Evolutionary conservation across 2,113 vertebrate species (phyloP).

Genomic region (Coregonus clupeaformis): DNA sequence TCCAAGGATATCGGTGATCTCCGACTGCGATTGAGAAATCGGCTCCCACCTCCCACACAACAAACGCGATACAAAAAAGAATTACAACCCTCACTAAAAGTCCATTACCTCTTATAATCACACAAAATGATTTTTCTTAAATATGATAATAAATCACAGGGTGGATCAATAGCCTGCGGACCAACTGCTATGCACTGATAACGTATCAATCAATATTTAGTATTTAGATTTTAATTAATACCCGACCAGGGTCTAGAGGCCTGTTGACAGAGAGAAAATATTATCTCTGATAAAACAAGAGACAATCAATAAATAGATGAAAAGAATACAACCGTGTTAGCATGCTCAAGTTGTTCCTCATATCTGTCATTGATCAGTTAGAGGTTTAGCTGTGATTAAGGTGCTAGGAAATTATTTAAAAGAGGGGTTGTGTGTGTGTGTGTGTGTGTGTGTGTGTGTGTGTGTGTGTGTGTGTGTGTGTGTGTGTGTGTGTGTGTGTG

Average conservation of each 20-base stretch:
- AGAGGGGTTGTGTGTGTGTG: constrained; percentile 53
- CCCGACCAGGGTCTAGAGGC: constrained; percentile 72
- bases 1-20: constrained; percentile 83
- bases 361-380: constrained; percentile 93
- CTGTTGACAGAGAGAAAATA: constrained; percentile 91
- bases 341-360: constrained; percentile 85
- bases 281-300: constrained; percentile 90
- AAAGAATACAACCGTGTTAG: constrained; percentile 68
- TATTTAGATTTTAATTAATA: constrained; percentile 99
- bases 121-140: constrained; percentile 99
- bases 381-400: constrained; percentile 82
- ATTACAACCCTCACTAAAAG: constrained; percentile 89
- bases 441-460: constrained; percentile 48
- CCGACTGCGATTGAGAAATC: constrained; percentile 81
- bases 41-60: constrained; percentile 76
- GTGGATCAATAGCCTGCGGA: constrained; percentile 90
- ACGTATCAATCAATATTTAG: constrained; percentile 99
- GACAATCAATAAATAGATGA: constrained; percentile 50
- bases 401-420: constrained; percentile 70
- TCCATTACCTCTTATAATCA: constrained; percentile 98
- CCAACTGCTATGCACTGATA: constrained; percentile 98
- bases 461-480: constrained; percentile 47
- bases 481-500: constrained; percentile 44
- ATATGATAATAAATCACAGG: constrained; percentile 99
- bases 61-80: constrained; percentile 87